These are phyloP conservation scores for Pseudomyrmex cubaensis DNA, from an alignment of 1,140 invertebrate genomes.

Conservation along the genomic window DNA sequence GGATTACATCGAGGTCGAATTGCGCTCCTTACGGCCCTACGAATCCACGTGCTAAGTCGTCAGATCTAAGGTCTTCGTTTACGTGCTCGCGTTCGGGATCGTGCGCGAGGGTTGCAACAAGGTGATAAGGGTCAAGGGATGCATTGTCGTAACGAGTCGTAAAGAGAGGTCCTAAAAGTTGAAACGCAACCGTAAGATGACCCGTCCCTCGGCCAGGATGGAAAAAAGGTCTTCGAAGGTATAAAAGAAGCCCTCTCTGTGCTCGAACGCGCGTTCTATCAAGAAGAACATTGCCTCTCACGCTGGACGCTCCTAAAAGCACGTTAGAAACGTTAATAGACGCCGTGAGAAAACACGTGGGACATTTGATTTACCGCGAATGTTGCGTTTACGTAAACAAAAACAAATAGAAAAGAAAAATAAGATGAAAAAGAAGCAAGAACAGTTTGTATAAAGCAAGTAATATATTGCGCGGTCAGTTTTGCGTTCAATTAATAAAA, in stretches of 20 bases:
- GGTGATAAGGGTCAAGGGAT: constrained; percentile 60
- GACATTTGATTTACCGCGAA: neutral
- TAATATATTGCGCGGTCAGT: neutral
- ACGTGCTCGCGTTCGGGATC: constrained; percentile 2
- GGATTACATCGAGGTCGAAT: constrained; percentile 40
- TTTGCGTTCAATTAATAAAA: neutral
- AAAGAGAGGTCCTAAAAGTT: constrained; percentile 52
- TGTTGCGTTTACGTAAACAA: neutral
- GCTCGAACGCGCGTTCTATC: neutral
- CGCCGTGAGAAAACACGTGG: neutral
- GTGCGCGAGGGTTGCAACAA: constrained; percentile 19
- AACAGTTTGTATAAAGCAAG: neutral
- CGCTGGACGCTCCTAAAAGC: constrained; percentile 19
- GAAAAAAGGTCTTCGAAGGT: constrained; percentile 15
- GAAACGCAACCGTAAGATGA: constrained; percentile 42
- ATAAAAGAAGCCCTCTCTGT: constrained; percentile 1
- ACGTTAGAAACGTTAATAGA: constrained; percentile 35
- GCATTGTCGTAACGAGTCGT: constrained; percentile 61
- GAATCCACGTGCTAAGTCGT: constrained; percentile 34
- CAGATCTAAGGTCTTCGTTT: neutral
- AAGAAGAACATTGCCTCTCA: constrained; percentile 13
- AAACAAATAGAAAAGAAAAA: neutral
- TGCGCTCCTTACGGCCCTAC: constrained; percentile 10
- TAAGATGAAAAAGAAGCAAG: neutral
- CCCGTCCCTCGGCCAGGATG: neutral